These are phyloP conservation scores for Deilephila porcellus DNA, from an alignment of 2,888 invertebrate species.

Conservation along the genomic window DNA sequence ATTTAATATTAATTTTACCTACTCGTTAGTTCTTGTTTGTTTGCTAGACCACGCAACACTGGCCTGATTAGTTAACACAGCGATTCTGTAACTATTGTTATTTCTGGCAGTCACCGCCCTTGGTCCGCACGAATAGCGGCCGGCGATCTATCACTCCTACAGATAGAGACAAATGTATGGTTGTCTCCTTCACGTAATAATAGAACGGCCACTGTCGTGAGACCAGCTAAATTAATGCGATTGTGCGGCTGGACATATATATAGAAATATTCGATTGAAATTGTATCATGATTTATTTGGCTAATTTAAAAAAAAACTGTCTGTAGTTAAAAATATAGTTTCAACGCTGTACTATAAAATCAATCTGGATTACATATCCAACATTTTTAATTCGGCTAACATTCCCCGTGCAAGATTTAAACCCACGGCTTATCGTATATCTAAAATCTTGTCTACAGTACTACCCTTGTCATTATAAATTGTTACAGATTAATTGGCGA, in stretches of 20 bases:
- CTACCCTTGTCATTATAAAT: background rate
- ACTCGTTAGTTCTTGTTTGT: background rate
- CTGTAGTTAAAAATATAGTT: too few relatives aligned
- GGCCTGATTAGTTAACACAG: slow-evolving; percentile 36
- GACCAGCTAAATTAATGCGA: background rate
- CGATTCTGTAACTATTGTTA: slow-evolving; percentile 49
- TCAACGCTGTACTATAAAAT: too few relatives aligned
- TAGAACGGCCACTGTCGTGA: background rate
- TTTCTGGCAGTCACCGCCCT: slow-evolving; percentile 48
- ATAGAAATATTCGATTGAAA: background rate
- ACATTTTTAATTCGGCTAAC: too few relatives aligned
- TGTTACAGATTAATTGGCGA: background rate
- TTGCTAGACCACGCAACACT: slow-evolving; percentile 25
- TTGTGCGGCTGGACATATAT: background rate
- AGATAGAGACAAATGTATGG: background rate
- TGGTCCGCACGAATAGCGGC: slow-evolving; percentile 33
- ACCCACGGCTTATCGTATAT: too few relatives aligned
- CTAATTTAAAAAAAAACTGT: background rate
- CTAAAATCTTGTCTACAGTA: too few relatives aligned
- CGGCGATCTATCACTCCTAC: slow-evolving; percentile 1
- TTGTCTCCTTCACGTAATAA: slow-evolving; percentile 25
- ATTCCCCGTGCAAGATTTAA: too few relatives aligned
- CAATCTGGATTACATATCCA: too few relatives aligned
- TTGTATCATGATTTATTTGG: background rate
- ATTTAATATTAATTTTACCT: too few relatives aligned